These are phyloP conservation scores for Amphipyra berbera DNA, from an alignment of 2,888 invertebrate genomes.

Conservation along the genomic window DNA sequence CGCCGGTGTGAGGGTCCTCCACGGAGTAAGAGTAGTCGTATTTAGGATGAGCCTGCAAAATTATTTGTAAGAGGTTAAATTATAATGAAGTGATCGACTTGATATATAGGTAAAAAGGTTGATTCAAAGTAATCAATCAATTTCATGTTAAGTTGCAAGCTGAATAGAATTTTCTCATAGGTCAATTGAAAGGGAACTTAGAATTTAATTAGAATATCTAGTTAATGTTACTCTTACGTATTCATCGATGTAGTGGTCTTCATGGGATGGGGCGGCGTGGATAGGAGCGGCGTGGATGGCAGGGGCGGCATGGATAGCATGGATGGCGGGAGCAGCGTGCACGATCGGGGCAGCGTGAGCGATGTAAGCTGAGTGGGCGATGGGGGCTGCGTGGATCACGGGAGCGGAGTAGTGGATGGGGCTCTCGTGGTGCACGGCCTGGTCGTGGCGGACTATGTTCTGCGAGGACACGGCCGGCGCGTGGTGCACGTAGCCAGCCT, in stretches of 20 bases:
- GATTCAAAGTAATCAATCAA: slow-evolving; percentile 35
- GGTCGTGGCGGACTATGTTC: slow-evolving; percentile 83
- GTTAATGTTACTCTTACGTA: slow-evolving; percentile 71
- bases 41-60: slow-evolving; percentile 84
- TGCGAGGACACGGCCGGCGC: slow-evolving; percentile 87
- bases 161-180: slow-evolving; percentile 24
- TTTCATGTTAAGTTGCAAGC: slow-evolving; percentile 17
- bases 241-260: slow-evolving; percentile 85
- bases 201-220: background rate
- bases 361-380: slow-evolving; percentile 51
- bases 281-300: slow-evolving; percentile 28
- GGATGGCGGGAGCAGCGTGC: slow-evolving; percentile 54
- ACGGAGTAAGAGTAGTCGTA: slow-evolving; percentile 90
- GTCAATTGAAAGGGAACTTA: slow-evolving; percentile 11
- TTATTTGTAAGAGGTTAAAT: background rate
- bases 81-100: slow-evolving; percentile 2
- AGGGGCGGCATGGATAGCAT: slow-evolving; percentile 53
- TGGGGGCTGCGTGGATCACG: slow-evolving; percentile 60
- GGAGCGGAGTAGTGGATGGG: slow-evolving; percentile 75
- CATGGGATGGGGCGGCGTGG: slow-evolving; percentile 65
- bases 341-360: slow-evolving; percentile 52
- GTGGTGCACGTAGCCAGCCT: slow-evolving; percentile 82
- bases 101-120: slow-evolving; percentile 23
- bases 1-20: slow-evolving; percentile 90
- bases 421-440: slow-evolving; percentile 76